Base-by-base conservation (phyloP, 2,888 invertebrate species). In the Trichopria drosophilae region DNA sequence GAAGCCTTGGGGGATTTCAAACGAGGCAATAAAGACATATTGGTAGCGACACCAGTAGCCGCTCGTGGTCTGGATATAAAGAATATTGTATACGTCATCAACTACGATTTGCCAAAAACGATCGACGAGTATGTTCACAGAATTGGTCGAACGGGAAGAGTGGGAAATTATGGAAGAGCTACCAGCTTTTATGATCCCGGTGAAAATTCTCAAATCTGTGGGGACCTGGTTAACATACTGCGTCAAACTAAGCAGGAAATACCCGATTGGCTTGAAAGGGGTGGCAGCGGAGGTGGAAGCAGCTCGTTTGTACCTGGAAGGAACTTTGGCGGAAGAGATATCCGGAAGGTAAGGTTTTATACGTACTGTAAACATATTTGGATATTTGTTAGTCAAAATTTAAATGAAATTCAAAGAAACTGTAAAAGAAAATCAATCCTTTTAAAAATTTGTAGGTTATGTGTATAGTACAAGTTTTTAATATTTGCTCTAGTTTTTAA, bases 101-200 rank as follows among this genome's bases (percentile, higher is more conserved):
- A 97, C 73, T 95, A 84, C 67, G 96, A 97, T 72, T 80, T 97
- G 66, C 96, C 96, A 0, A 84, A 86, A 51, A 84, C 84, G 55
- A 89, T 95, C 57, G 95, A 95, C 60, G 95, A 95, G 63, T 97
- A 96, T 64, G 94, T 96, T 1, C 97, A 97, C 75, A 81, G 96
- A 49, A 93, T 97, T 61, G 97, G 97, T 1, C 82, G 97, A 58
- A 97, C 97, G 4, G 97, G 96, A 0, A 84, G 97, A 57, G 92
- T 97, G 0, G 96, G 96, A 9, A 91, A 91, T 68, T 80, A 85
- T 24, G 97, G 97, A 2, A 87, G 82, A 58, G 89, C 96, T 0
- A 86, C 93, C 0, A 92, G 93, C 0, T 90, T 96, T 76, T 94
- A 81, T 69, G 89, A 93, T 49, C 48, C 62, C 0, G 51, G 45